phyloP scores from a whole-genome alignment of 2,797 vertebrate genomes.

The Balearica regulorum region DNA sequence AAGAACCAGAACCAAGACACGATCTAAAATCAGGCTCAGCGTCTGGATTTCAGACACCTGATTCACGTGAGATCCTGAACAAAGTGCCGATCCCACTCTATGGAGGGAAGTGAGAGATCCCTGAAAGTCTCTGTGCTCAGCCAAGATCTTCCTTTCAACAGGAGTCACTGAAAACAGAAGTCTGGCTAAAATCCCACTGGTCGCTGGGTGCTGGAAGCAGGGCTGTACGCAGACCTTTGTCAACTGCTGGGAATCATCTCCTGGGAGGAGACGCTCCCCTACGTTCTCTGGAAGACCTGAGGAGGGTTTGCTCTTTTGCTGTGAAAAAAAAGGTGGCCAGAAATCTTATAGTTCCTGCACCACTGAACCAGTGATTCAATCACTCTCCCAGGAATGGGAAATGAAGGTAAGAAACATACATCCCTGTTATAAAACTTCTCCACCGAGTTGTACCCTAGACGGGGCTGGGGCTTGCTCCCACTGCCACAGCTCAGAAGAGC shows the following conservation, averaged over 20 bases:
- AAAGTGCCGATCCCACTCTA: background rate
- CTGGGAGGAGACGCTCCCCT: background rate
- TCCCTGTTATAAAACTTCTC: background rate
- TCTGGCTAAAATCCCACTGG: background rate
- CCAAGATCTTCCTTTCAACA: background rate
- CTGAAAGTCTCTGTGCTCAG: background rate
- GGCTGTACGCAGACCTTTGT: background rate
- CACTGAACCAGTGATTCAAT: background rate
- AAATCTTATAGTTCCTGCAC: background rate
- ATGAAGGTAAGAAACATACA: background rate
- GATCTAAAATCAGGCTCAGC: background rate
- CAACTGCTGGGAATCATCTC: background rate
- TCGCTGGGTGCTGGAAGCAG: background rate
- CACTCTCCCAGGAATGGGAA: background rate
- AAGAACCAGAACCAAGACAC: background rate
- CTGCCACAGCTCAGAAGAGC: background rate
- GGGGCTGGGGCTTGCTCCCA: background rate
- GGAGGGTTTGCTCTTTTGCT: background rate
- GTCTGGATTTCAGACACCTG: background rate
- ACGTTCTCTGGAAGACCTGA: background rate
- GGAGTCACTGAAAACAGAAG: background rate
- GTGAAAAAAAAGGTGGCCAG: background rate
- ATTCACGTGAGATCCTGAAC: background rate
- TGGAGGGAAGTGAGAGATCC: background rate
- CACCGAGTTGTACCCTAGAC: accelerated